Base-by-base conservation (phyloP, 2,797 vertebrate species). In the Bradypus variegatus region DNA sequence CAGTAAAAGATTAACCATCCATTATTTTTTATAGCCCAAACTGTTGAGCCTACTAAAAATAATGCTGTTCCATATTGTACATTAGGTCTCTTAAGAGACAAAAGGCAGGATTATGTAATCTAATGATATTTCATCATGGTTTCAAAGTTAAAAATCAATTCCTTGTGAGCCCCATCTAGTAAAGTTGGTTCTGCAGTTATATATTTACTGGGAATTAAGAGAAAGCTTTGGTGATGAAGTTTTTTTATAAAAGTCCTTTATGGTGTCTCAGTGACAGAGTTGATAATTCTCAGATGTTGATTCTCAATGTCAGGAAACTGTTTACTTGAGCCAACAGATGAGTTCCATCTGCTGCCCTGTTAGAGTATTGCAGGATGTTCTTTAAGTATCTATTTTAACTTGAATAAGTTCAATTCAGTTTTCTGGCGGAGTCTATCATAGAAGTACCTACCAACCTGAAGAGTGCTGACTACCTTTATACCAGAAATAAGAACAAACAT, bases 341-440 rank as follows among this genome's bases (percentile, higher is more conserved):
- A 89, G 62, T 72, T 94, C 94, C 93, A 86, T 41, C 95, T 91
- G 21, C 15, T 78, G 96, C n/a, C 53, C 70, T 36, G 1, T 15
- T 4, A 1, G 10, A 13, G 2, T 70, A 21, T 64, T 48, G 85
- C 88, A 84, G 45, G 36, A 84, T 0, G 45, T 67, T 87, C 78
- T 79, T 88, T 29, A 65, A 55, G 65, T 2, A n/a, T 0, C 13
- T 62, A 13, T 69, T 91, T 88, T 38, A 48, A 62, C 3, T 8
- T 58, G 18, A 38, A 19, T 67, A 15, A 67, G 16, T 25, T 69
- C 33, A 55, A 50, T 65, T 69, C 21, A 38, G 29, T 50, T 88
- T 88, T 91, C 76, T 41, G 1, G n/a, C 7, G 45, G 6, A 87
- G 86, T 76, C 13, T 67, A 0, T 1, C 91, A 64, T 33, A 84